Evolutionary conservation across 2,888 invertebrate species (phyloP).

Genomic region (Deroplatys truncata): DNA sequence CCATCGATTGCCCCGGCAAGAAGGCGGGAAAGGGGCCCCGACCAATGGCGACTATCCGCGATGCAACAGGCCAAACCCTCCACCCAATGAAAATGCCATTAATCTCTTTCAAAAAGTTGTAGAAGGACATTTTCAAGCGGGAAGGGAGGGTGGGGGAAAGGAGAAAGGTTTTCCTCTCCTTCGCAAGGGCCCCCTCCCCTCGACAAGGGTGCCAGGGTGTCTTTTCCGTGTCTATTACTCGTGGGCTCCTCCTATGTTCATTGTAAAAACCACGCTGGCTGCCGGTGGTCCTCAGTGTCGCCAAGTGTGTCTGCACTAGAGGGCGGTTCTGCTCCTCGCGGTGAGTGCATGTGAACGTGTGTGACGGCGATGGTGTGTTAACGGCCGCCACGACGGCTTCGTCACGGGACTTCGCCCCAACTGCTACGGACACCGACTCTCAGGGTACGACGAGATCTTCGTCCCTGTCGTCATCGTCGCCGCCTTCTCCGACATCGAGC

Average conservation of each 20-base stretch:
- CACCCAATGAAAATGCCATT: slow-evolving; percentile 50
- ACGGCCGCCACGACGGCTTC: slow-evolving; percentile 48
- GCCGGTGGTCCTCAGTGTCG: neutral
- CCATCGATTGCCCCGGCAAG: slow-evolving; percentile 15
- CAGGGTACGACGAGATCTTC: slow-evolving; percentile 46
- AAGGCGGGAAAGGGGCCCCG: slow-evolving; percentile 27
- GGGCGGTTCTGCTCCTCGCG: neutral
- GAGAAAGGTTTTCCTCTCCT: slow-evolving; percentile 11
- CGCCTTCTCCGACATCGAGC: slow-evolving; percentile 49
- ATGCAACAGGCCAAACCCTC: slow-evolving; percentile 27
- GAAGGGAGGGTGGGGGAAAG: neutral
- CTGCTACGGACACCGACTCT: slow-evolving; percentile 37
- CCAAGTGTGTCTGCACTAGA: neutral
- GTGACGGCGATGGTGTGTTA: slow-evolving; percentile 15
- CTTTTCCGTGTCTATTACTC: slow-evolving; percentile 22
- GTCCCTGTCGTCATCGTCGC: slow-evolving; percentile 51
- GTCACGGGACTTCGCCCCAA: slow-evolving; percentile 50
- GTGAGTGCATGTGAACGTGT: slow-evolving; percentile 4
- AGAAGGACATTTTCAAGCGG: slow-evolving; percentile 12
- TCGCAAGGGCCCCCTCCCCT: neutral
- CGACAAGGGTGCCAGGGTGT: neutral
- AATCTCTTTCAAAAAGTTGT: slow-evolving; percentile 48
- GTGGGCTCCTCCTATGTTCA: slow-evolving; percentile 15
- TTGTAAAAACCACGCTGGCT: slow-evolving; percentile 14
- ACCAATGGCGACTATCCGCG: slow-evolving; percentile 19